Conservation (phyloP, 2,113 vertebrate genomes). For the Nesoenas mayeri region DNA sequence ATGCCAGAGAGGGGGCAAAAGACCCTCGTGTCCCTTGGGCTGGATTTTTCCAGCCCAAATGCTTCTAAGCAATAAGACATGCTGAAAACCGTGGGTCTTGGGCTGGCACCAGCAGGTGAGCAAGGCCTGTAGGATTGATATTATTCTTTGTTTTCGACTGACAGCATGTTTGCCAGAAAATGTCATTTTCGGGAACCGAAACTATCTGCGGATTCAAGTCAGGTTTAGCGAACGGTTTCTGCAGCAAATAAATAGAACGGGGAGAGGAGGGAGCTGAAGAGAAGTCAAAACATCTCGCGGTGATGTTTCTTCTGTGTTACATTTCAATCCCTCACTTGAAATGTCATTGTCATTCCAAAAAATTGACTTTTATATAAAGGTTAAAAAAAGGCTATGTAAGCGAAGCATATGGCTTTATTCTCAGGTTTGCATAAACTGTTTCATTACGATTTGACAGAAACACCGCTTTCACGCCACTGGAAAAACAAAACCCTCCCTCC, state of each 20-base stretch:
- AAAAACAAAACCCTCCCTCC: not conserved
- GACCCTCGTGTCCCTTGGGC: rapidly evolving
- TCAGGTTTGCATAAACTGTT: constrained; percentile 53
- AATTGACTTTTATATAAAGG: constrained; percentile 66
- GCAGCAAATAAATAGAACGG: constrained; percentile 51
- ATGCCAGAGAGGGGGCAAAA: not conserved
- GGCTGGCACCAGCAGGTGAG: not conserved
- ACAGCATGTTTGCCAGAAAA: constrained; percentile 1
- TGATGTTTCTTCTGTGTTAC: constrained; percentile 51
- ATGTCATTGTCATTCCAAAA: constrained; percentile 64
- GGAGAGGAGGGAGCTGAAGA: constrained; percentile 41
- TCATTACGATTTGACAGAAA: constrained; percentile 40
- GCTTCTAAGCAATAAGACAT: not conserved
- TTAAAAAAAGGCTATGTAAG: constrained; percentile 36
- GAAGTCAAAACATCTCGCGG: constrained; percentile 61
- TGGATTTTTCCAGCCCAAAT: not conserved
- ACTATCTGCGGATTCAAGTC: constrained; percentile 55
- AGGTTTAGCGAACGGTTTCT: constrained; percentile 40
- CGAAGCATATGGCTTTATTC: constrained; percentile 40
- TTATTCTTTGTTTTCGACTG: not conserved
- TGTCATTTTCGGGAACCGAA: constrained; percentile 26
- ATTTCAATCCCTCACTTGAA: constrained; percentile 61
- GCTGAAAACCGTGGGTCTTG: not conserved
- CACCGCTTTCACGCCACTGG: not conserved
- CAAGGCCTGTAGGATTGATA: not conserved